Conservation (phyloP, 92 coral and sea anemone species). For the Metridium senile region DNA sequence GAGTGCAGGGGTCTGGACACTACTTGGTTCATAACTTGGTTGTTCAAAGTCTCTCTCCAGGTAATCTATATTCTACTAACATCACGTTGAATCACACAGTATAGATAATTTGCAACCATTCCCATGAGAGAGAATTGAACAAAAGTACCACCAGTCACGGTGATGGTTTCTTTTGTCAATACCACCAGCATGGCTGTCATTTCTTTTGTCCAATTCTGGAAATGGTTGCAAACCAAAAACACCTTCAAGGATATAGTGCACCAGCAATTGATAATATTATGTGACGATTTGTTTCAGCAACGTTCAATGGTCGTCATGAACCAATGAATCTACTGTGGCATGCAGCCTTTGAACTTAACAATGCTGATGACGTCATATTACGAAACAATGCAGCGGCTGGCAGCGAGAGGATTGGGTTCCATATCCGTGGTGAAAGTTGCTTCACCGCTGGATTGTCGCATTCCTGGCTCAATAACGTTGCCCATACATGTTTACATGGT, state of each 20-base stretch:
- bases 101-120: too few species aligned
- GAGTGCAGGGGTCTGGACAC: conserved; percentile 65
- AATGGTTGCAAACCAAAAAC: too few species aligned
- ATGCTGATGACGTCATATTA: conserved; percentile 45
- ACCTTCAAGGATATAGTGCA: too few species aligned
- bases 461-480: conserved; percentile 76
- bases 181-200: too few species aligned
- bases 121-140: too few species aligned
- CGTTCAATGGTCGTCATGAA: conserved; percentile 75
- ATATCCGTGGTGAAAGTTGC: conserved; percentile 79
- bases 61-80: conserved; percentile 10
- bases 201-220: too few species aligned
- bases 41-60: conserved; percentile 73
- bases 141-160: too few species aligned
- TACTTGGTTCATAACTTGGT: conserved; percentile 65
- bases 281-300: conserved; percentile 56
- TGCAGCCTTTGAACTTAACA: conserved; percentile 71
- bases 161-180: too few species aligned
- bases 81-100: too few species aligned
- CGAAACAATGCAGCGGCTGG: conserved; percentile 86
- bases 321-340: conserved; percentile 72
- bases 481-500: conserved; percentile 85
- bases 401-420: conserved; percentile 90
- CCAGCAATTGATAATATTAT: too few species aligned
- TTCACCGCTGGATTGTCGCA: conserved; percentile 33